Base-by-base conservation (phyloP, 2,888 invertebrate genomes). In the Apamea crenata region DNA sequence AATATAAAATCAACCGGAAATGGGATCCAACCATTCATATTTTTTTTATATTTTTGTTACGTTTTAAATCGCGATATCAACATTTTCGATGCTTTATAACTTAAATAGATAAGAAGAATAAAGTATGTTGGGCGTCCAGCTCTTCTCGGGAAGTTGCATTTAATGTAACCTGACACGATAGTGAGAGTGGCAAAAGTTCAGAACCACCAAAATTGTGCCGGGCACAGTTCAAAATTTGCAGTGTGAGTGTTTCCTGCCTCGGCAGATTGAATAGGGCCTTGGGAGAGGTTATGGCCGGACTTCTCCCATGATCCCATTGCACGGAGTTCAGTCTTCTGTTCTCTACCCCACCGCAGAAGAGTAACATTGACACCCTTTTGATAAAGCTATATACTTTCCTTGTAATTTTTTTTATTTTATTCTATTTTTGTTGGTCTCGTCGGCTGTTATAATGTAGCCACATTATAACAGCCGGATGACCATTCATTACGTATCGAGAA, bases 291-390 rank as follows among this genome's bases (percentile, higher is more conserved):
- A 84, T 87, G 91, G 94, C 92, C 92, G 88, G 89, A 89, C 89
- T 86, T 94, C 95, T 95, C 89, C 92, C 90, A 79, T 36, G 72
- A 73, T 80, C 82, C 86, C 82, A 74, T 69, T 89, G 91, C 92
- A 88, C 88, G 89, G 95, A 96, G 95, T 95, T 94, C 95, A 95
- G 95, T 92, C 75, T 92, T 91, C 95, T 95, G 96, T 94, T 95
- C 96, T 96, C 96, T 81, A 85, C 92, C 78, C 87, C 93, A 95
- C 96, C 94, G 96, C 63, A 93, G 95, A 91, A 96, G 95, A 94
- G 93, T 88, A 67, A 76, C 3, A 84, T 95, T 94, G 95, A 95
- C 95, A 94, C 90, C 94, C 87, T 88, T 93, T 94, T 95, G 59
- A 36, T 40, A 5, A 40, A n/a, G 1, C 4, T 7, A 1, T 0